These are phyloP conservation scores for Isurus oxyrinchus DNA, from an alignment of 2,113 vertebrate genomes.

Conservation along the genomic window DNA sequence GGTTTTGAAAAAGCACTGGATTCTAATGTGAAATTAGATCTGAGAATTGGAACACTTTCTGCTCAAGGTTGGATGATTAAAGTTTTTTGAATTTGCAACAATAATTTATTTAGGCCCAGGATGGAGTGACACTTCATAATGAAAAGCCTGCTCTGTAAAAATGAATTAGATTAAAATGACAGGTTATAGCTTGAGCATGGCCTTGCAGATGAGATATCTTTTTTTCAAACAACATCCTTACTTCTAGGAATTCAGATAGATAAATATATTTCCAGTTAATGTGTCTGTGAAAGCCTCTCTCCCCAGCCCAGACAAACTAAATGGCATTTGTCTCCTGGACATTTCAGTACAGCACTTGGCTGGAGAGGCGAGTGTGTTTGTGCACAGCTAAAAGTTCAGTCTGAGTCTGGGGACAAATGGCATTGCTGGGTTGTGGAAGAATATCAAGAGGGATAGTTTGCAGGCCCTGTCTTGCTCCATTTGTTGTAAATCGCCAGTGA, in stretches of 20 bases:
- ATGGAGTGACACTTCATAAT: constrained; percentile 2
- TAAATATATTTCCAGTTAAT: neutral
- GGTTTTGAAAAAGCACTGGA: constrained; percentile 4
- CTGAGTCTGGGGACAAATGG: neutral
- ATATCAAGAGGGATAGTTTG: neutral
- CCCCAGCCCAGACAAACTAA: neutral
- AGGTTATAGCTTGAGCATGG: neutral
- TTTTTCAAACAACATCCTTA: neutral
- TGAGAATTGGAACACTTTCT: neutral
- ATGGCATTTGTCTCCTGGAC: neutral
- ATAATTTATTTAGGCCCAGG: neutral
- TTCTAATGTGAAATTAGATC: neutral
- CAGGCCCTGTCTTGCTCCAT: neutral
- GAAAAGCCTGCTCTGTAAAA: neutral
- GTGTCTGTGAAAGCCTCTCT: neutral
- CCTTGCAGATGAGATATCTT: neutral
- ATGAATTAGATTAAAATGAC: constrained; percentile 15
- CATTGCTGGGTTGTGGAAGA: neutral
- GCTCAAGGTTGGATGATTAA: constrained; percentile 19
- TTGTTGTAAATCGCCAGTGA: neutral
- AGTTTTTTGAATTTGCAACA: constrained; percentile 25
- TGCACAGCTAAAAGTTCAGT: neutral
- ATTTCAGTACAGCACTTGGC: neutral
- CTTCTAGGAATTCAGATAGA: neutral
- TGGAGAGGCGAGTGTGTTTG: neutral